Conservation (phyloP, 1,140 invertebrate genomes). For the Aricia agestis region DNA sequence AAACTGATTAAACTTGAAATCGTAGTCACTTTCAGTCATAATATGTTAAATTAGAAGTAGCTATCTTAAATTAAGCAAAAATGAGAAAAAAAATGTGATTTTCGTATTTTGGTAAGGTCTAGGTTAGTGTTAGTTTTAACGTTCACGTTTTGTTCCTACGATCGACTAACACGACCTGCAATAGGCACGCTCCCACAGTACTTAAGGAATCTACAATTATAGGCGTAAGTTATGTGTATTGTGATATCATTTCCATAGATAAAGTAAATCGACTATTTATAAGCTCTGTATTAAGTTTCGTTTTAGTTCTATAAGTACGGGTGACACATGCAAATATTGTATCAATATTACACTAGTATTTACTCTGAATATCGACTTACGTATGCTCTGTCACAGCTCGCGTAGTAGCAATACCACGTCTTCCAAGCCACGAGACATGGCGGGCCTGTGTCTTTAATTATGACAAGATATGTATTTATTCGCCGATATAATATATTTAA, state of each 20-base stretch:
- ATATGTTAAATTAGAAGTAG: conserved; percentile 69
- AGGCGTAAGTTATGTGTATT: conserved; percentile 34
- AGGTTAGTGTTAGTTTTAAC: conserved; percentile 43
- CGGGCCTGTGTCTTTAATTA: conserved; percentile 2
- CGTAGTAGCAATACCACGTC: conserved; percentile 3
- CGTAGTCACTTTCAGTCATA: conserved; percentile 75
- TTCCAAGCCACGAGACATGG: conserved; percentile 7
- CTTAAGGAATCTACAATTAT: conserved; percentile 47
- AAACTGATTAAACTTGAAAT: conserved; percentile 63
- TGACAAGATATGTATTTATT: conserved; percentile 18
- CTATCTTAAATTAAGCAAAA: conserved; percentile 44
- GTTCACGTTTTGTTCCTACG: conserved; percentile 58
- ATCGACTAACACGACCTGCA: conserved; percentile 51
- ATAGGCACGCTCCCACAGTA: conserved; percentile 56
- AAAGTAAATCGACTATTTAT: conserved; percentile 31
- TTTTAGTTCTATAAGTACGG: conserved; percentile 49
- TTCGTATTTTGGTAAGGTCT: conserved; percentile 48
- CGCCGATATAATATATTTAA: conserved; percentile 13
- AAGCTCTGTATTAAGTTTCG: conserved; percentile 21
- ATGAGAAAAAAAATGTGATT: conserved; percentile 61
- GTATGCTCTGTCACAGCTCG: background rate
- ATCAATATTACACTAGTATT: conserved; percentile 13
- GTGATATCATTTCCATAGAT: conserved; percentile 65
- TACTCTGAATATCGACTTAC: background rate
- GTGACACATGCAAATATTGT: conserved; percentile 41